Base-by-base conservation (phyloP, 2,888 invertebrate species). In the Caenorhabditis japonica region DNA sequence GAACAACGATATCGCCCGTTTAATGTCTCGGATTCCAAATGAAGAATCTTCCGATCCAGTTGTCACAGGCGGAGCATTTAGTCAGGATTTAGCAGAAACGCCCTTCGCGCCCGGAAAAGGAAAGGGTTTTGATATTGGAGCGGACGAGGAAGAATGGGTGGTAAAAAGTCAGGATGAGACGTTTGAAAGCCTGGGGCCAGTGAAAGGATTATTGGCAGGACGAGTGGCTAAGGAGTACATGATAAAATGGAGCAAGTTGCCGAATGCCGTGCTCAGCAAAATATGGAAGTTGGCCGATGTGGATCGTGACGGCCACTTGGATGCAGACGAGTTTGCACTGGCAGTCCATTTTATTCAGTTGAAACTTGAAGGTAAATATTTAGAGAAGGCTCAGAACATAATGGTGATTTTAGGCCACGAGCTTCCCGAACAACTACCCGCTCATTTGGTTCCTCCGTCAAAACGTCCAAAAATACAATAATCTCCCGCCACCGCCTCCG, bases 201-300 rank as follows among this genome's bases (percentile, higher is more conserved):
- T 92, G 80, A 94, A 97, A 90, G 97, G 97, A 73, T 97, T 96
- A 90, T 92, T 99, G 85, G 93, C 94, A 74, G 95, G 90, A 10
- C 88, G 89, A 92, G 94, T 94, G 2, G 95, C 95, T 59, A 96
- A 95, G 90, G 92, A 92, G 52, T 95, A 97, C 90, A 95, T 99
- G 93, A 92, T 95, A 73, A 97, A 96, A 10, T n/a, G n/a, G 90
- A 97, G 97, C 25, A 97, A 97, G 90, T 91, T 99, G 87, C 99
- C 97, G 4, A 97, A 97, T 89, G 93, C 94, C 34, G 95, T 97
- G 73, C 92, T 99, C 80, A 95, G 95, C 81, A 91, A 91, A 91
- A 94, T 99, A 86, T 99, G 99, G 97, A 97, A 96, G 89, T 90
- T 99, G 76, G 92, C 97, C 1, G 97, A 99, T 90, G 92, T 96